Percentiles rank a stretch among this genome's conserved stretches.
Evolutionary conservation across 2,888 invertebrate species (phyloP).

Genomic region (Tromatobia lineatoria): DNA sequence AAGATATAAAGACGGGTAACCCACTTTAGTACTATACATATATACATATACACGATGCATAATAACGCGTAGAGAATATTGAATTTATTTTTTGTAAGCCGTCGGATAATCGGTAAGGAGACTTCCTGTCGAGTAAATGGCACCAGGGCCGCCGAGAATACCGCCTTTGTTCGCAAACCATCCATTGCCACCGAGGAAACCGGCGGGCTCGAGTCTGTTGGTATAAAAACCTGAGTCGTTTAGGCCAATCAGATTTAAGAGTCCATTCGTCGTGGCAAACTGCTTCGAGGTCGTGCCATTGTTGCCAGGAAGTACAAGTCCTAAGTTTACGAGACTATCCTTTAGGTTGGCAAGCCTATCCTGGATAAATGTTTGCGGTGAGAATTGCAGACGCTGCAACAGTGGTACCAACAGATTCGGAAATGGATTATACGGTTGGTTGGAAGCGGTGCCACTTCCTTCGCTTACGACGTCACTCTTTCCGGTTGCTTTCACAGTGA

Average conservation of each 20-base stretch:
- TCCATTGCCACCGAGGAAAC: constrained; percentile 81
- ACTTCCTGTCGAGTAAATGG: constrained; percentile 80
- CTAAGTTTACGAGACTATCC: constrained; percentile 71
- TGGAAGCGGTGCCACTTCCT: constrained; percentile 2
- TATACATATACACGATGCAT: not conserved
- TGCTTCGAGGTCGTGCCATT: constrained; percentile 71
- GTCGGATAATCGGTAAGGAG: constrained; percentile 80
- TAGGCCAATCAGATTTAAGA: constrained; percentile 74
- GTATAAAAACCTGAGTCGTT: constrained; percentile 78
- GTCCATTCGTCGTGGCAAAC: constrained; percentile 65
- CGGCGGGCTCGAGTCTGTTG: constrained; percentile 76
- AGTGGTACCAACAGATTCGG: constrained; percentile 74
- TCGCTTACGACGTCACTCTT: constrained; percentile 28
- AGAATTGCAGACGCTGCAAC: constrained; percentile 75
- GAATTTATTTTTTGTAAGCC: constrained; percentile 75
- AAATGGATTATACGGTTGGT: constrained; percentile 21
- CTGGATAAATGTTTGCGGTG: constrained; percentile 75
- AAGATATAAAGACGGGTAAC: not conserved
- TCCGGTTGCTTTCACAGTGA: not conserved
- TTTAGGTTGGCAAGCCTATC: constrained; percentile 74
- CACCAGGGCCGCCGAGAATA: constrained; percentile 80
- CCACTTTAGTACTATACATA: not conserved
- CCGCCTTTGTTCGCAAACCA: constrained; percentile 82
- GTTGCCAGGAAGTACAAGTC: constrained; percentile 33
- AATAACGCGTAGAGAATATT: not conserved